Percentiles rank a stretch among this genome's conserved stretches.
These are phyloP conservation scores for Lobophora halterata DNA, from an alignment of 2,888 invertebrate species.

Conservation along the genomic window DNA sequence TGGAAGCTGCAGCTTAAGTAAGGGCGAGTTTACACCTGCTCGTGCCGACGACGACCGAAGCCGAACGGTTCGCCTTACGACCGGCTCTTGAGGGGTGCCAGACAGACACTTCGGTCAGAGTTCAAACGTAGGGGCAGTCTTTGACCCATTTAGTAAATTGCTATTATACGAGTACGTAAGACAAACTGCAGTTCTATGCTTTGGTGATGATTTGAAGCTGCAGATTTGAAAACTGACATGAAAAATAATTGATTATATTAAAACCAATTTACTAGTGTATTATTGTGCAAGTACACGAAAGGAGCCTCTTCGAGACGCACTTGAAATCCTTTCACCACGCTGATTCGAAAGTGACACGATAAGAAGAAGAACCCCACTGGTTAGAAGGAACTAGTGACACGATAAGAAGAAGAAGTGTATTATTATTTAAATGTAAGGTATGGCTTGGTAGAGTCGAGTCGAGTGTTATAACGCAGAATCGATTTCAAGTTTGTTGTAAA, in stretches of 20 bases:
- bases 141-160: constrained; percentile 35
- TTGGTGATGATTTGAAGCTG: background rate
- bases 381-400: too few relatives aligned
- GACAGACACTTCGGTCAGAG: constrained; percentile 46
- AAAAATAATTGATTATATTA: background rate
- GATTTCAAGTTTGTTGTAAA: constrained; percentile 50
- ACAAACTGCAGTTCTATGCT: too few relatives aligned
- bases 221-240: constrained; percentile 3
- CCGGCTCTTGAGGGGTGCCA: constrained; percentile 28
- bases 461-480: constrained; percentile 33
- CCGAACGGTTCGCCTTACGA: constrained; percentile 27
- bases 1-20: constrained; percentile 49
- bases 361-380: too few relatives aligned
- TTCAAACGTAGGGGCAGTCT: constrained; percentile 39
- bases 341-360: too few relatives aligned
- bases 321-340: too few relatives aligned
- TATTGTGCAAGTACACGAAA: too few relatives aligned
- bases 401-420: too few relatives aligned
- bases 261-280: too few relatives aligned
- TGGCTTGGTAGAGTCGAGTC: constrained; percentile 20
- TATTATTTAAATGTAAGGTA: constrained; percentile 18
- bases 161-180: too few relatives aligned
- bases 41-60: constrained; percentile 26
- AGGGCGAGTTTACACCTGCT: constrained; percentile 61
- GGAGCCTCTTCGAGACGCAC: too few relatives aligned